Conservation (phyloP, 92 coral and sea anemone species). For the Diadumene lineata region DNA sequence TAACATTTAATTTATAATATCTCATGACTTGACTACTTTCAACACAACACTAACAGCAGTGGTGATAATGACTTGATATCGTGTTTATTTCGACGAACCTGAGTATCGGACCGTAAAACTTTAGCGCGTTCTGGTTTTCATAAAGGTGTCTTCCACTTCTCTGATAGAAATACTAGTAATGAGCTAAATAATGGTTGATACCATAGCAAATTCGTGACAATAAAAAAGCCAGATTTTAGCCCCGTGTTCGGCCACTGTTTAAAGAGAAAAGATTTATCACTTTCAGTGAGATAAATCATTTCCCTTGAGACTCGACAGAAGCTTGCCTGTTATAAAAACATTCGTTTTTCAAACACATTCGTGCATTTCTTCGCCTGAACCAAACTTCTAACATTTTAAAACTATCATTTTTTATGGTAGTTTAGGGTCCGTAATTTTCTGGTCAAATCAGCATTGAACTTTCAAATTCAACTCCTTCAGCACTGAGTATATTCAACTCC, state of each 20-base stretch:
- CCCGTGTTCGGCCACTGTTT: slow-evolving; percentile 10
- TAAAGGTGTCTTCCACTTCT: too few species aligned
- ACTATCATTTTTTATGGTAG: neutral
- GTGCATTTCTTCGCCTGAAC: neutral
- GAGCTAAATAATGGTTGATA: too few species aligned
- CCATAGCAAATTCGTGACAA: neutral
- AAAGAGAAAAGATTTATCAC: neutral
- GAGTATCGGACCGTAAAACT: neutral
- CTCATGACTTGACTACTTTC: slow-evolving; percentile 15
- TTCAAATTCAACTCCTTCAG: neutral
- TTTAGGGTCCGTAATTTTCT: neutral
- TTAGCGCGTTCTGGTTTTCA: too few species aligned
- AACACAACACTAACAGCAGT: neutral
- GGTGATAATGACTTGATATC: slow-evolving; percentile 14
- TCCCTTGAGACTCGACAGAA: neutral
- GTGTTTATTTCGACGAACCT: neutral
- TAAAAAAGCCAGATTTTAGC: neutral
- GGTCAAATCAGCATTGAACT: neutral
- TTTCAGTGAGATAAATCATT: slow-evolving; percentile 2
- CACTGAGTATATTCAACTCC: too few species aligned
- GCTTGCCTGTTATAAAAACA: neutral
- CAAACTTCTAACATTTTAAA: neutral
- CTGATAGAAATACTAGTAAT: neutral
- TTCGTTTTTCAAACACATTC: neutral
- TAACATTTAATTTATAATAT: neutral